Evolutionary conservation across 53 echinoderm and acorn worm genomes (phyloP), one percentile per base, ranked within the genome.

Genomic region (Actinopyga echinites): DNA sequence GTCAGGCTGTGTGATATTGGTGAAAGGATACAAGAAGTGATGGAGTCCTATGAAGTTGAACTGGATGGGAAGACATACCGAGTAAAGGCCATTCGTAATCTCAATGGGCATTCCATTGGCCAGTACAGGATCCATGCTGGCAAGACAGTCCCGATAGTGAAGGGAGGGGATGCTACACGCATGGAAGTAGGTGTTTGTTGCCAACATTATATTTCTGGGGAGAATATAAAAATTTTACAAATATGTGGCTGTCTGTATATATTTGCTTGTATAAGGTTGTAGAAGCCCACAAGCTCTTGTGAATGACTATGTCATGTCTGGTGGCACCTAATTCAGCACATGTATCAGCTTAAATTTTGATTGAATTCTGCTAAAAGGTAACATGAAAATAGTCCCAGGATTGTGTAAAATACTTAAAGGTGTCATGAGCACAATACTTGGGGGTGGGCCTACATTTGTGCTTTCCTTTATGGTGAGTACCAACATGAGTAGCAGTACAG

Each of bases 11-110:
- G 96, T 57, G 96, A 95, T 55, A 59, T 95, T 32, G 96, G 96
- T 24, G 96, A 95, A 91, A 89, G 93, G 75, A 95, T 95, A 89
- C 96, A 95, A 79, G 96, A 95, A 75, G 93, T 93, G 43, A 95
- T 95, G 96, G 96, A 95, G 52, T 95, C 96, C 4, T 95, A 95
- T 71, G 96, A 95, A 67, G 96, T 95, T 15, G 96, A 95, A 56
- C 86, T 95, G 37, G 89, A 95, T 62, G 96, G 96, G 23, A 93
- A 91, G 83, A 93, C 91, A 4, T 95, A 93, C 80, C 80, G 84
- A 64, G 96, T 95, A 33, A 93, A 91, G 63, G 89, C 96, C 11
- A 95, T 95, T 86, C 86, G 96, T 12, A 95, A 95, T 73, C 84
- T 95, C 5, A 95, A 95, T 21, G 96, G 93, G 13, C 95, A 95